Base-by-base conservation (phyloP, 2,797 vertebrate species). In the Muscicapa striata region DNA sequence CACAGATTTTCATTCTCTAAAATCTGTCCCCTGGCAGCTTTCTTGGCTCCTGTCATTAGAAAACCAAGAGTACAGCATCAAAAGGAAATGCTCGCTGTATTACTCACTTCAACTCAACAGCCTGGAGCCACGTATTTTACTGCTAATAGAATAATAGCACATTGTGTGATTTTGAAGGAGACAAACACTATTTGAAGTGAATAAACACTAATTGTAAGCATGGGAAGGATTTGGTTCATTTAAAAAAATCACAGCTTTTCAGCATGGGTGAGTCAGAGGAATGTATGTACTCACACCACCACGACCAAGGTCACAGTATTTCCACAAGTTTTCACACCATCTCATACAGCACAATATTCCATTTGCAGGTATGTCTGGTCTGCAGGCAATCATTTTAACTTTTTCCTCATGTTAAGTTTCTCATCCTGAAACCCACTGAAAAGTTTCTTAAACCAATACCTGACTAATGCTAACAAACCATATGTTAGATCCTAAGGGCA, bases 401-500 rank as follows among this genome's bases (percentile, higher is more conserved):
- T 84, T 89, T 89, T 52, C 13, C 26, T 36, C 20, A 59, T 11
- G 5, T 70, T 78, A 86, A 92, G 46, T 69, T 92, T 77, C 49
- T 93, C 49, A 81, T 92, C 75, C 52, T 73, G 58, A 92, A 96
- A 84, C 13, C n/a, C 46, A 67, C 4, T 66, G 76, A 75, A 86
- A 91, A 84, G 66, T 88, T 94, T 84, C 85, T 94, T 87, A 48
- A 89, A 41, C 22, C 86, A 92, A 73, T 73, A 92, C 61, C 95
- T 95, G 79, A 93, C 66, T 85, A 95, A 89, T 87, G 55, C 84
- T 62, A 93, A 94, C 84, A 96, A 96, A 77, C 81, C 91, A 88
- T 95, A 95, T 94, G 85, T 92, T 94, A 94, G 89, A 89, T 78
- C 94, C 79, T 89, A 76, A 91, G 88, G 93, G 79, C 68, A 96